Conservation (phyloP, 2,888 invertebrate genomes). For the Petrolisthes manimaculis region DNA sequence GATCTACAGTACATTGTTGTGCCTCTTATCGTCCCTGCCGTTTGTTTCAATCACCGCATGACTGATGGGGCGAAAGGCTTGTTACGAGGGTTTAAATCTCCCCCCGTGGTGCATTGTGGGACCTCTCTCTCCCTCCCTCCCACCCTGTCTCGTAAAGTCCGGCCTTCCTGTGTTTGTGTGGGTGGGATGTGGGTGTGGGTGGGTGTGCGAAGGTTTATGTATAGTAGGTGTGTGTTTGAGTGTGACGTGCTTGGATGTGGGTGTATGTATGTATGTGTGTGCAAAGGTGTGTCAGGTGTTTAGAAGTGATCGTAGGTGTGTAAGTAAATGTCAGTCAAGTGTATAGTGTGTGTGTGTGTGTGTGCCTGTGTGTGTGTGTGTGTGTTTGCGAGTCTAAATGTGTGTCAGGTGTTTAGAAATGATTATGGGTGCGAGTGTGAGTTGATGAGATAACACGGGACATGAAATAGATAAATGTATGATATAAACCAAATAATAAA, state of each 20-base stretch:
- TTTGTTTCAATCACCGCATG: slow-evolving; percentile 18
- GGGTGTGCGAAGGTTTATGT: neutral
- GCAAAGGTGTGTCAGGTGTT: neutral
- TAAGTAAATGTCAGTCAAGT: too few relatives aligned
- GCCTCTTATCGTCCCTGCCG: slow-evolving; percentile 7
- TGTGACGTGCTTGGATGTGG: neutral
- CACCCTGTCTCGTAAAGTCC: neutral
- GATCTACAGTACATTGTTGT: slow-evolving; percentile 18
- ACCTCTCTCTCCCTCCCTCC: neutral
- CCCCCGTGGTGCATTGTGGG: neutral
- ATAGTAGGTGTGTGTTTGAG: neutral
- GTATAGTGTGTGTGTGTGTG: too few relatives aligned
- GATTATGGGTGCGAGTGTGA: neutral
- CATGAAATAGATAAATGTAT: neutral
- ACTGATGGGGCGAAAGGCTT: slow-evolving; percentile 3
- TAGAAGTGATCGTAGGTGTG: too few relatives aligned
- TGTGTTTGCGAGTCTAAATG: neutral
- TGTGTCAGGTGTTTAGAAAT: neutral
- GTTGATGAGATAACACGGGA: neutral
- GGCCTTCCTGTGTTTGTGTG: neutral
- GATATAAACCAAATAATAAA: neutral
- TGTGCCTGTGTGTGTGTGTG: too few relatives aligned
- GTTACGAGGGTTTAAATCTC: slow-evolving; percentile 6
- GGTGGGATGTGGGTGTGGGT: neutral
- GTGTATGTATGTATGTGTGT: slow-evolving; percentile 13